Evolutionary conservation across 2,797 vertebrate genomes (phyloP), one percentile per base, ranked within the genome.

Genomic region (Sternarchorhynchus goeldii): DNA sequence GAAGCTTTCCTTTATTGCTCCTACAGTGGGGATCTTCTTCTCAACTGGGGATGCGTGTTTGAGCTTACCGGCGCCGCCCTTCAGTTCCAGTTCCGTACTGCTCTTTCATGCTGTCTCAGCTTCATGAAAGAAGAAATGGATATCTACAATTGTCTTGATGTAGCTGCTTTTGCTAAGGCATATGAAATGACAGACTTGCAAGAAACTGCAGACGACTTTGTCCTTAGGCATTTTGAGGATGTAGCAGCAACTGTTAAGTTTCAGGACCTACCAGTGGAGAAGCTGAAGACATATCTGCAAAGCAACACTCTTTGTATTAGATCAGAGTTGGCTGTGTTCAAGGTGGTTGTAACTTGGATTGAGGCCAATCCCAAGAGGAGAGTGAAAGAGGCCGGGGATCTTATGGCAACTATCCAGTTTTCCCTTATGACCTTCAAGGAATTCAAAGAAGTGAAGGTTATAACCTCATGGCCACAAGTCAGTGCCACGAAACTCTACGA

Each of bases 391-490:
- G 94, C 93, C 20, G 88, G 85, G 31, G 81, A 88, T 25, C 80
- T 97, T 6, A 89, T 97, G 90, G 88, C 78, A 0, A 92, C 90
- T 2, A 89, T 97, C 53, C 92, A 95, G 17, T 98, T 98, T 71
- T 90, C 94, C 5, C 93, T 96, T 25, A 96, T 98, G 95, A 96
- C 95, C 0, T 94, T 93, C 77, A 81, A 70, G n/a, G 78, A 81
- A 63, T 85, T 84, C 36, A 75, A 62, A 41, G 81, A 82, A 75
- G 80, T 76, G 8, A 74, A 80, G 55, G 64, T 58, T 20, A 67
- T 79, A 59, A 41, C 29, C 14, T 57, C 41, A 20, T 77, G 62
- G 76, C 65, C 73, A 34, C 21, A 55, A 59, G 25, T 31, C 63
- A 63, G 55, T 2, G 21, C 25, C 41, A 60, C 7, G 18, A 14